Conservation (phyloP, 1,140 invertebrate genomes). For the Nilaparvata lugens region DNA sequence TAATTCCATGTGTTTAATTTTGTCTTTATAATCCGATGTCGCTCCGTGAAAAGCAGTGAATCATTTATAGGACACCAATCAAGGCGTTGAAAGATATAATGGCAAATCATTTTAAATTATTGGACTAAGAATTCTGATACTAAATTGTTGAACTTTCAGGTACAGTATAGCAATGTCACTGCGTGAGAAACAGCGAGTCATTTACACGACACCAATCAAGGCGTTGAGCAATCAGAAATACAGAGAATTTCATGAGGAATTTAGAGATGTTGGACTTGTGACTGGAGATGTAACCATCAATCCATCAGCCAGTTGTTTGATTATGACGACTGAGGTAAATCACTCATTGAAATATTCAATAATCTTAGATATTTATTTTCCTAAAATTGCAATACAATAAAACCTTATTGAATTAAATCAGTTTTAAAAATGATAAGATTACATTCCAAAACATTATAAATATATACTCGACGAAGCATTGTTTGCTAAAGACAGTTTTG, state of each 20-base stretch:
- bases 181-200: slow-evolving; percentile 77
- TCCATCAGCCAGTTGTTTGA: slow-evolving; percentile 91
- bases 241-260: slow-evolving; percentile 95
- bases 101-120: background rate
- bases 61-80: background rate
- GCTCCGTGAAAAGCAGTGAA: background rate
- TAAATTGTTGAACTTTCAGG: slow-evolving; percentile 35
- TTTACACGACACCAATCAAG: slow-evolving; percentile 99
- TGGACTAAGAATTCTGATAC: slow-evolving; percentile 9
- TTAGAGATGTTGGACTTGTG: slow-evolving; percentile 94
- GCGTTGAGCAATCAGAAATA: slow-evolving; percentile 99
- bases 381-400: too few species aligned
- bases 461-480: too few species aligned
- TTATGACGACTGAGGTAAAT: slow-evolving; percentile 96
- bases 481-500: too few species aligned
- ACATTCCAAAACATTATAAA: too few species aligned
- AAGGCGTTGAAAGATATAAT: background rate
- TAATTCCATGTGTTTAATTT: too few species aligned
- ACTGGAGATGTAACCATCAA: slow-evolving; percentile 99
- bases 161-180: slow-evolving; percentile 64
- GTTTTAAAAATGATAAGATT: too few species aligned
- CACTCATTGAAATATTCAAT: background rate
- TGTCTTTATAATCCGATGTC: too few species aligned
- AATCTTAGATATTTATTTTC: too few species aligned
- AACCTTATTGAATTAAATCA: too few species aligned